Evolutionary conservation across 2,113 vertebrate species (phyloP).

Genomic region (Catharus bicknelli): DNA sequence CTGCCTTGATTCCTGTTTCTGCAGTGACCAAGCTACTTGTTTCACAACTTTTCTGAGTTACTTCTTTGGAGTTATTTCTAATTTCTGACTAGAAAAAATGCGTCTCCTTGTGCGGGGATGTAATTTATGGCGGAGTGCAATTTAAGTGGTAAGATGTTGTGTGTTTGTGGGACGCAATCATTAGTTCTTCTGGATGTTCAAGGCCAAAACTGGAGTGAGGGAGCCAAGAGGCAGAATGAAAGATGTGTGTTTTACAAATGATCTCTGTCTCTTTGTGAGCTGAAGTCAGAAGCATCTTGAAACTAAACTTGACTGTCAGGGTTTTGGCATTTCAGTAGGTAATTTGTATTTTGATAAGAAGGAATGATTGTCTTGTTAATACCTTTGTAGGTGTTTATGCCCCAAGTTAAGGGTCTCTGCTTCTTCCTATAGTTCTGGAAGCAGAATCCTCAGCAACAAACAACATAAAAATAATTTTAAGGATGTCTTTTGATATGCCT

Average conservation of each 20-base stretch:
- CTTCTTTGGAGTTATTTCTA: neutral
- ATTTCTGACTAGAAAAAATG: neutral
- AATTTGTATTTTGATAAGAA: neutral
- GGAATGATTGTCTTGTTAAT: neutral
- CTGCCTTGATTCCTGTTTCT: neutral
- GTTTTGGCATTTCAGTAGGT: neutral
- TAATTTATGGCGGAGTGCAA: rapidly evolving
- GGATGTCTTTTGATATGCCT: neutral
- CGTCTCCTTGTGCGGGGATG: neutral
- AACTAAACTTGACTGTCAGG: neutral
- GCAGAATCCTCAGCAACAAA: neutral
- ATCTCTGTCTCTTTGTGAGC: neutral
- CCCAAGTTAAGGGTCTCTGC: neutral
- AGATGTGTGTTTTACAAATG: neutral
- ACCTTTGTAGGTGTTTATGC: neutral
- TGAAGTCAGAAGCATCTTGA: neutral
- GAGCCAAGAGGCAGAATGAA: neutral
- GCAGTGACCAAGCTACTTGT: neutral
- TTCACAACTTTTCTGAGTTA: neutral
- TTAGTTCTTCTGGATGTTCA: neutral
- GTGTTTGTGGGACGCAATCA: neutral
- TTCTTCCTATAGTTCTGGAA: neutral
- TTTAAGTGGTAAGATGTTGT: neutral
- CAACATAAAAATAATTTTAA: neutral
- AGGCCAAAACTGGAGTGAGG: neutral